Evolutionary conservation across 2,797 vertebrate genomes (phyloP).

Genomic region (Phylloscopus collybita): DNA sequence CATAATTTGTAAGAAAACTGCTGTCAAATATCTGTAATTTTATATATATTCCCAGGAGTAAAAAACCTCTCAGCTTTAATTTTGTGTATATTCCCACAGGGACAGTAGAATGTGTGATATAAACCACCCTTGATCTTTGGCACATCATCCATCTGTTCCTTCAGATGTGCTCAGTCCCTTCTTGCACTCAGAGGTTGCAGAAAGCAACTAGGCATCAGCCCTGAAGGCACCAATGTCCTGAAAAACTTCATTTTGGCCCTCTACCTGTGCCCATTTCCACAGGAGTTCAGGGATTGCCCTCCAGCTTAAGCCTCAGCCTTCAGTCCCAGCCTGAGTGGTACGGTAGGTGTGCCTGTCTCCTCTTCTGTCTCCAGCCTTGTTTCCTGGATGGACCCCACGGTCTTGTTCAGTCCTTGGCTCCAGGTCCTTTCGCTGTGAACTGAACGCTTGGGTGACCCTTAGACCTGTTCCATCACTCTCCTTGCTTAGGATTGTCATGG

Average conservation of each 20-base stretch:
- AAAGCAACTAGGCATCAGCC: neutral
- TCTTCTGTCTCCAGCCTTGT: neutral
- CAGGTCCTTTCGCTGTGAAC: neutral
- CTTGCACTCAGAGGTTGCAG: neutral
- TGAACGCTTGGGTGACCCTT: rapidly evolving
- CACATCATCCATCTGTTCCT: neutral
- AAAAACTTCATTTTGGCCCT: neutral
- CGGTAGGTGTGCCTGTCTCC: neutral
- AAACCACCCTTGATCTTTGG: neutral
- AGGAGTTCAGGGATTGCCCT: neutral
- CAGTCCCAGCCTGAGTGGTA: neutral
- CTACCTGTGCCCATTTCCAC: neutral
- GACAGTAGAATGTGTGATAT: neutral
- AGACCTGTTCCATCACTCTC: neutral
- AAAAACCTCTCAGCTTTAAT: neutral
- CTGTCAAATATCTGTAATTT: neutral
- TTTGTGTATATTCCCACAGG: neutral
- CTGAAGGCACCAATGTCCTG: neutral
- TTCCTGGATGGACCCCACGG: neutral
- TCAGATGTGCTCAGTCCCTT: neutral
- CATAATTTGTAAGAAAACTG: slow-evolving; percentile 13
- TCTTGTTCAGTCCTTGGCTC: neutral
- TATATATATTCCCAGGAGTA: neutral
- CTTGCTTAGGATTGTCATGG: neutral
- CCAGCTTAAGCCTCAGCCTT: neutral